phyloP scores from a whole-genome alignment of 2,113 vertebrate genomes.

The Dasypus novemcinctus region DNA sequence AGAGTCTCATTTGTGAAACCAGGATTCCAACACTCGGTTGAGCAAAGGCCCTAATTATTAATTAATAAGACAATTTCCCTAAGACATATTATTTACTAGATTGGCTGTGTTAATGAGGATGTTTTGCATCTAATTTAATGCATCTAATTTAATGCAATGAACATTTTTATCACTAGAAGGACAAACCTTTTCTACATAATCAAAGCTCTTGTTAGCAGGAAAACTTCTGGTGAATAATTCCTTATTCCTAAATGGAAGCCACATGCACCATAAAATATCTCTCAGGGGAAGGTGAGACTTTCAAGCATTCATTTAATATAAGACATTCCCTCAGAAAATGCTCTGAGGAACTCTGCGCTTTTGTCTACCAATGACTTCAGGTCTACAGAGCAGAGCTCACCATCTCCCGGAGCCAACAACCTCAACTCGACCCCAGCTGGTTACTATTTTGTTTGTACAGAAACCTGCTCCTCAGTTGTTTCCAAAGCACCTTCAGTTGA shows the following conservation, averaged over 20 bases:
- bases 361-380: background rate
- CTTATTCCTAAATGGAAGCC: constrained; percentile 42
- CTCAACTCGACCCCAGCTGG: background rate
- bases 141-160: constrained; percentile 72
- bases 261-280: background rate
- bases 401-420: background rate
- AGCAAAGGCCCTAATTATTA: constrained; percentile 80
- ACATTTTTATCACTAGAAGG: constrained; percentile 72
- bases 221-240: constrained; percentile 55
- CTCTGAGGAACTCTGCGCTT: background rate
- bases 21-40: constrained; percentile 57
- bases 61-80: constrained; percentile 82
- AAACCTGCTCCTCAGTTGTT: background rate
- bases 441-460: background rate
- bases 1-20: constrained; percentile 55
- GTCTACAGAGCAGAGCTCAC: background rate
- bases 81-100: constrained; percentile 81
- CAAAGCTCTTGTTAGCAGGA: constrained; percentile 51
- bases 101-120: constrained; percentile 77
- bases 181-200: constrained; percentile 45
- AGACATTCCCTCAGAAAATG: background rate
- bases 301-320: background rate
- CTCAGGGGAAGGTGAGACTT: background rate
- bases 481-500: background rate
- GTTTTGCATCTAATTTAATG: constrained; percentile 81